These are phyloP conservation scores for Campylomormyrus tamandua DNA, from an alignment of 2,113 vertebrate genomes.

Conservation along the genomic window DNA sequence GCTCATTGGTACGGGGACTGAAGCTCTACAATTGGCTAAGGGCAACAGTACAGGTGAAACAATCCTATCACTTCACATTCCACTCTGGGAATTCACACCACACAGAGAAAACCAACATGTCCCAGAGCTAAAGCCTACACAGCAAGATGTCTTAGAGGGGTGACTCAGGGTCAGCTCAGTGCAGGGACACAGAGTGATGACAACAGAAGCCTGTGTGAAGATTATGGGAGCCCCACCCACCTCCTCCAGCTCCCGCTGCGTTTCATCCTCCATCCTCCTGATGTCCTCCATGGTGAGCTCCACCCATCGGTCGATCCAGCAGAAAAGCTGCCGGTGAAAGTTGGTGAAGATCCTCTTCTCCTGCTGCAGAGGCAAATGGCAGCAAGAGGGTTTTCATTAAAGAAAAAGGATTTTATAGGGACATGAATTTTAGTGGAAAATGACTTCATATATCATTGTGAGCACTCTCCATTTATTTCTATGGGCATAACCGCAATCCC, in stretches of 20 bases:
- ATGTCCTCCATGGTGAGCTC: slow-evolving; percentile 96
- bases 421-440: neutral
- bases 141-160: neutral
- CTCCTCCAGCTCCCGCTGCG: slow-evolving; percentile 91
- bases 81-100: neutral
- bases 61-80: neutral
- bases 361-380: slow-evolving; percentile 67
- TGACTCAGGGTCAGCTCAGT: neutral
- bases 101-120: neutral
- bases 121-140: neutral
- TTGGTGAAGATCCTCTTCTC: slow-evolving; percentile 98
- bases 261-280: slow-evolving; percentile 91
- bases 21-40: neutral
- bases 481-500: neutral
- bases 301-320: slow-evolving; percentile 97
- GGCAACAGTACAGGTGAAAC: neutral
- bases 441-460: neutral
- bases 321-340: slow-evolving; percentile 96
- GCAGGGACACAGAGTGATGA: neutral
- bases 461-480: neutral
- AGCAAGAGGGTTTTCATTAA: neutral
- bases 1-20: neutral
- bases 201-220: neutral
- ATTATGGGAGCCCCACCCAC: slow-evolving; percentile 46
- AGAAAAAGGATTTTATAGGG: neutral